Evolutionary conservation across 2,888 invertebrate species (phyloP), one percentile per base, ranked within the genome.

Genomic region (Aporophyla lueneburgensis): DNA sequence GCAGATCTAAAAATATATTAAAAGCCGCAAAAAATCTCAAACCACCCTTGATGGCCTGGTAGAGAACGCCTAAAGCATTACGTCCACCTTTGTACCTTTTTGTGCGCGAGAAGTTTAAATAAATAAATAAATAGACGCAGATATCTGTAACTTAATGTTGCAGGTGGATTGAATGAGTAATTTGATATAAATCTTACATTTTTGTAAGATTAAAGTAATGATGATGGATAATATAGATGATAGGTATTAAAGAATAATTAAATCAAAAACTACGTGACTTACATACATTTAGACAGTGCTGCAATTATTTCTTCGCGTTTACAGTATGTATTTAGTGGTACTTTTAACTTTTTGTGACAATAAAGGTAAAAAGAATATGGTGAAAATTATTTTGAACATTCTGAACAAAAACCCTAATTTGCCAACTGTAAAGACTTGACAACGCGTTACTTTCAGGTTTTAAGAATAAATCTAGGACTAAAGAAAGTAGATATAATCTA

Each of bases 201-300:
- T 53, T 43, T 43, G 4, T 33, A 24, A 59, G 27, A 77, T 79
- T 56, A 51, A 56, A 43, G 10, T 79, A 24, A 79, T 77, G 27
- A 72, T 58, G 58, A 33, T 46, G 27, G 43, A 76, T 63, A 61
- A 9, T 27, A 19, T 14, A n/a, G 2, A 53, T 10, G 1, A 53
- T 10, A 43, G 6, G 3, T 67, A 51, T n/a, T 61, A 27, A 40
- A 40, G 40, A 71, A 56, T 43, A 33, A 71, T 72, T 58, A 19
- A 49, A 56, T n/a, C 0, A 19, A 51, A 56, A 71, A 33, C n/a
- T 24, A 76, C 21, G 51, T 43, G 27, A 62, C 49, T 46, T 10
- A 61, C n/a, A n/a, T n/a, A 59, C 16, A 19, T 7, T 1, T 16
- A 4, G 16, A n/a, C 12, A 7, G 1, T 5, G 10, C 10, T 54